Evolutionary conservation across 2,888 invertebrate species (phyloP), one percentile per base, ranked within the genome.

Genomic region (Tinea trinotella): DNA sequence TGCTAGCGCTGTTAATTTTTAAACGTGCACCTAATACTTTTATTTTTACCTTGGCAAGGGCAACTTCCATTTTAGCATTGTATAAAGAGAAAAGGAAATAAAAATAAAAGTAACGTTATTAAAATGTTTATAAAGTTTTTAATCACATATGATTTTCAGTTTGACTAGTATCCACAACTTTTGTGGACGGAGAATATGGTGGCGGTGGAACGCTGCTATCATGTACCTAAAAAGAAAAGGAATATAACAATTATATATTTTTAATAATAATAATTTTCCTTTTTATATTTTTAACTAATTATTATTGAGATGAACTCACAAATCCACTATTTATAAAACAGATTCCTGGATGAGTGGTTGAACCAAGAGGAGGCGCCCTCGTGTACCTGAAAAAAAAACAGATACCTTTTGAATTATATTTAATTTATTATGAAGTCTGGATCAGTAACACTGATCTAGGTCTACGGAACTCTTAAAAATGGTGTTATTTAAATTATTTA

Each of bases 151-250:
- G 48, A 48, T 19, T 48, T 48, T 48, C 48, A 48, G 48, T 48
- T 19, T 48, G 48, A 48, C 48, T 48, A 48, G 48, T 15, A 12
- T 17, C 48, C 3, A 48, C 48, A 48, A 18, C 17, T 9, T 48
- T 48, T 40, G 4, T 12, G 15, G 4, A 70, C 56, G 73, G 66
- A 9, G 75, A 67, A 59, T 83, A 83, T 0, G 76, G 72, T 0
- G 84, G 84, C 20, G 84, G 84, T 0, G 84, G 84, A 17, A 78
- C 53, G 58, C 70, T 77, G 64, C 71, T 74, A 46, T 84, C 84
- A 58, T 83, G 82, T 40, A 80, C 66, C 84, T 84, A 71, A 12
- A 68, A 66, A 46, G 22, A 56, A 53, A 55, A 10, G n/a, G 13
- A 30, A 50, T 7, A 5, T 50, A 13, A 5, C 30, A 30, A 2